These are phyloP conservation scores for Microtus pennsylvanicus DNA, from an alignment of 2,113 vertebrate species.

Conservation along the genomic window DNA sequence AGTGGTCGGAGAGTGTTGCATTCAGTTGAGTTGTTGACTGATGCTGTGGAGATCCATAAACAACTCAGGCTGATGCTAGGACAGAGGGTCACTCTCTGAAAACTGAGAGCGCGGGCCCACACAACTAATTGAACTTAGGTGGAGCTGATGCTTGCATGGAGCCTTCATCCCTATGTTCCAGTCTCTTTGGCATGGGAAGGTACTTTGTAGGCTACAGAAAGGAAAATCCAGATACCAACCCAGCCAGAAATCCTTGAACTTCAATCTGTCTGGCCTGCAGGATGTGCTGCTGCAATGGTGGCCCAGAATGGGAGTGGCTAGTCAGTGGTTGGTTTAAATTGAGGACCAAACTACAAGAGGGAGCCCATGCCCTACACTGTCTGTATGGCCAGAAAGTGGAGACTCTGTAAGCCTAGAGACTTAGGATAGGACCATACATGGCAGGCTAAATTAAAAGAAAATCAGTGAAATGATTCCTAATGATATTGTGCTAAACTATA, in stretches of 20 bases:
- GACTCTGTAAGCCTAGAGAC: neutral
- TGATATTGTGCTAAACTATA: neutral
- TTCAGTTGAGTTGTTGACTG: neutral
- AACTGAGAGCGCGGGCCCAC: neutral
- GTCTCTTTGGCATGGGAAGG: neutral
- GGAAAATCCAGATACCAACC: neutral
- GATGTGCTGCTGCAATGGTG: neutral
- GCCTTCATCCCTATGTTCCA: neutral
- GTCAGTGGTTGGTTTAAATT: neutral
- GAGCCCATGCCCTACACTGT: neutral
- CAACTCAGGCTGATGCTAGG: neutral
- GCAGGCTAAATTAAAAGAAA: neutral
- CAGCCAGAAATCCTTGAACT: neutral
- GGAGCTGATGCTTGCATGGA: neutral
- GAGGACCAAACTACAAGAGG: neutral
- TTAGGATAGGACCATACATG: neutral
- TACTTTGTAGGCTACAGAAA: neutral
- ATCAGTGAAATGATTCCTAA: neutral
- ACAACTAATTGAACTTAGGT: neutral
- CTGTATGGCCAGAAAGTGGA: neutral
- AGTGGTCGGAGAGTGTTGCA: neutral
- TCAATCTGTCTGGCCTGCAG: neutral
- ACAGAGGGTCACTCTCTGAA: neutral
- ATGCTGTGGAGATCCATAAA: neutral
- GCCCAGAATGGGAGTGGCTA: neutral